Base-by-base conservation (phyloP, 2,888 invertebrate species). In the Drosophila infuscata region DNA sequence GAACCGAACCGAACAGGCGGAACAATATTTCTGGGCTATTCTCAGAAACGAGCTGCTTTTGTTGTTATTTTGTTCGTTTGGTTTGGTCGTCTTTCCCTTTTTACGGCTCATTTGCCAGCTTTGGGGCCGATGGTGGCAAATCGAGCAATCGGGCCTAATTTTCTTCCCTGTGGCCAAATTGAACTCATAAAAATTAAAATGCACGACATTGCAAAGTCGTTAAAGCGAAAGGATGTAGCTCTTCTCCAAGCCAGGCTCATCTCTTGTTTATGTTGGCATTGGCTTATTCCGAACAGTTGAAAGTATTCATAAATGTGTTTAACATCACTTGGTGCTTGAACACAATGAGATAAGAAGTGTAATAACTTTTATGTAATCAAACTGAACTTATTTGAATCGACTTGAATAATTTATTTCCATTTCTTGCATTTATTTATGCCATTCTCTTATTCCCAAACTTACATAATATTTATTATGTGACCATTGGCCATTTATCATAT, bases 71-170 rank as follows among this genome's bases (percentile, higher is more conserved):
- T 54, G 46, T 25, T 46, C 15, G 25, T 25, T 46, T 46, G 25
- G 25, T 66, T 49, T 63, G 43, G 64, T 38, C 17, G 41, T 64
- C 54, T 41, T 76, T 70, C 64, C 72, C 72, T 69, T 85, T 90
- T 89, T 88, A 88, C 85, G 91, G 90, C 81, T 82, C 88, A 91
- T 91, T 79, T 91, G 89, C 61, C 70, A 60, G 72, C 74, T 63
- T 35, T 62, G 32, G 70, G 33, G 59, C 51, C 58, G 30, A 41
- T 60, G 68, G 61, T 48, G 70, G 59, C 77, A 80, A 80, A 78
- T 90, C 81, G 86, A 76, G 79, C 85, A 76, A 90, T 89, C 76
- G 84, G 74, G 88, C 64, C 87, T 79, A 78, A 90, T 84, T 90
- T 84, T 74, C 80, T 71, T 46, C 73, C 85, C 82, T 65, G 54